These are phyloP conservation scores for Chelidonichthys spinosus DNA, from an alignment of 2,797 vertebrate species.

Conservation along the genomic window DNA sequence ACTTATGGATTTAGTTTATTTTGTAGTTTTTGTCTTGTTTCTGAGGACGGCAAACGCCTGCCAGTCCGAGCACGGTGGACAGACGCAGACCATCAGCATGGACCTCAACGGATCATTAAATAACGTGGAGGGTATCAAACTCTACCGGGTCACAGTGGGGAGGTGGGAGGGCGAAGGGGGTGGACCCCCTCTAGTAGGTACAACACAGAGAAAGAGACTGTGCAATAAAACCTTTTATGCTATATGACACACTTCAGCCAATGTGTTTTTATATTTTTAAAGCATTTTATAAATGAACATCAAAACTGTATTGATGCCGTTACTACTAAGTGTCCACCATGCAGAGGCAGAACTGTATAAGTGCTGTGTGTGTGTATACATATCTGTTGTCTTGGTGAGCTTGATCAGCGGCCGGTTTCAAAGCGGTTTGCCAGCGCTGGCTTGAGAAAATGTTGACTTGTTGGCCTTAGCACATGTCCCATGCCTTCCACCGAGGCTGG, in stretches of 20 bases:
- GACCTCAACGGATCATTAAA: slow-evolving; percentile 67
- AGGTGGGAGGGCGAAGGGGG: no score
- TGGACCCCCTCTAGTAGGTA: slow-evolving; percentile 39
- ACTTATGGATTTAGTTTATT: slow-evolving; percentile 35
- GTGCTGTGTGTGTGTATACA: slow-evolving; percentile 19
- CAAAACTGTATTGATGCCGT: slow-evolving; percentile 49
- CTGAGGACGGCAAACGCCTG: slow-evolving; percentile 84
- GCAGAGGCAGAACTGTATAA: slow-evolving; percentile 49
- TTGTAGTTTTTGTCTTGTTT: slow-evolving; percentile 50
- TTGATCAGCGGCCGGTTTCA: slow-evolving; percentile 62
- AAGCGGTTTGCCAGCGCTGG: slow-evolving; percentile 45
- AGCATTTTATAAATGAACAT: slow-evolving; percentile 68
- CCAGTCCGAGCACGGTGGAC: slow-evolving; percentile 55
- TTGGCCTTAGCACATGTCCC: slow-evolving; percentile 53
- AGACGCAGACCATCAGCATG: slow-evolving; percentile 73
- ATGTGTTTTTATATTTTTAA: slow-evolving; percentile 80
- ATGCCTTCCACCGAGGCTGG: slow-evolving; percentile 69
- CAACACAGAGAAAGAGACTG: slow-evolving; percentile 78
- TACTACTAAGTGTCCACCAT: slow-evolving; percentile 57
- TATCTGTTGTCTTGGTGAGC: slow-evolving; percentile 50
- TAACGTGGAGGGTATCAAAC: slow-evolving; percentile 80
- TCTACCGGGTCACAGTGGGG: slow-evolving; percentile 24
- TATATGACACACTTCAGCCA: slow-evolving; percentile 83
- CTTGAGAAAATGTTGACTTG: slow-evolving; percentile 30
- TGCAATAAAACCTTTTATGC: slow-evolving; percentile 88